Conservation (phyloP, 2,888 invertebrate species). For the Agapostemon virescens region DNA sequence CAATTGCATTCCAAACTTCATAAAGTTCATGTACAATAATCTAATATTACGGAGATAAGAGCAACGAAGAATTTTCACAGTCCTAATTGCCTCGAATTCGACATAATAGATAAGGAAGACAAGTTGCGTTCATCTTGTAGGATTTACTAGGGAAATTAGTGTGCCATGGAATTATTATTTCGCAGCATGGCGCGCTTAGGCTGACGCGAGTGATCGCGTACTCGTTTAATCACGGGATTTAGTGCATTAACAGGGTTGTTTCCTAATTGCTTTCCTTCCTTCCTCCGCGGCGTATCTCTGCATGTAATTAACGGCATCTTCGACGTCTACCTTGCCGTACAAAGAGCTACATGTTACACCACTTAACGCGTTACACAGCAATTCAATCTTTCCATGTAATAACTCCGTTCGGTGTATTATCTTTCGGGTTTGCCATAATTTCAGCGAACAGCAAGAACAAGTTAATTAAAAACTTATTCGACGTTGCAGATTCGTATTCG, state of each 20-base stretch:
- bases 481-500: not conserved
- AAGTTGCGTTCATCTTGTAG: not conserved
- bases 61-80: not conserved
- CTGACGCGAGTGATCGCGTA: conserved; percentile 10
- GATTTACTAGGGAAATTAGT: not conserved
- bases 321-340: not conserved
- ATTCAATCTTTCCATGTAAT: conserved; percentile 4
- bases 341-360: conserved; percentile 15
- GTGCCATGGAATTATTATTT: conserved; percentile 11
- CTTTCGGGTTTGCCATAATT: not conserved
- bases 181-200: conserved; percentile 8
- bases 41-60: not conserved
- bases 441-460: too few relatives aligned
- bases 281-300: conserved; percentile 16
- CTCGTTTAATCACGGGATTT: conserved; percentile 38
- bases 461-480: not conserved
- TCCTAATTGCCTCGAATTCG: not conserved
- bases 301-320: conserved; percentile 32
- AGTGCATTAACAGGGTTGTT: conserved; percentile 24
- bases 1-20: too few relatives aligned
- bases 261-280: conserved; percentile 37
- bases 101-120: not conserved
- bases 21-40: not conserved
- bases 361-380: conserved; percentile 1
- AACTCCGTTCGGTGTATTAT: not conserved